Evolutionary conservation across 2,888 invertebrate species (phyloP), one percentile per base, ranked within the genome.

Genomic region (Tipula helvola): DNA sequence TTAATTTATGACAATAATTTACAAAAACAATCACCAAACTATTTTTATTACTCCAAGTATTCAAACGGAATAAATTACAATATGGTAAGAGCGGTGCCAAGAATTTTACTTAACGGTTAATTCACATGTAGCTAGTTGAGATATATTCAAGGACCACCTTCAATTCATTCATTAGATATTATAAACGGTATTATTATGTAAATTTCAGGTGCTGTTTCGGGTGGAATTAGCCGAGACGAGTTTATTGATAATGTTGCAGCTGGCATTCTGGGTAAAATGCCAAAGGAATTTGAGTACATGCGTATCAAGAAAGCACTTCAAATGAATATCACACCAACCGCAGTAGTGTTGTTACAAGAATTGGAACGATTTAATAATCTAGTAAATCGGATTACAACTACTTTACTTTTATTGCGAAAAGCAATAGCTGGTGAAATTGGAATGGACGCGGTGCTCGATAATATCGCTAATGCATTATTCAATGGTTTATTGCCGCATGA

Each of bases 381-480:
- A 0, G 94, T 97, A 86, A 90, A 90, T 12, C 93, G 93, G 86
- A 97, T 98, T 93, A 92, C 92, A 16, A 92, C 91, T 87, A 96
- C 96, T 0, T 92, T 98, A 71, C 92, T 93, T 3, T 93, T 96
- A 86, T 92, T 98, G 12, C 93, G 95, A 89, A 96, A 96, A 93
- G 98, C 97, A 0, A 92, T 98, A 87, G 95, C 96, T 3, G 98
- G 98, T 44, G 97, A 98, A 92, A 97, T 97, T 88, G 97, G 97
- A 86, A 97, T 98, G 97, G 97, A 97, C 91, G 93, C 94, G 28
- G 93, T 95, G 83, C 91, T 98, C 87, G 98, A 98, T 91, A 96
- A 95, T 90, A 95, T 98, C 41, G 94, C 97, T 0, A 94, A 94
- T 90, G 94, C 96, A 12, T 92, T 98, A 89, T 97, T 95, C 92